These are phyloP conservation scores for Aradophagus sp. DNA, from an alignment of 1,140 invertebrate species.

Conservation along the genomic window DNA sequence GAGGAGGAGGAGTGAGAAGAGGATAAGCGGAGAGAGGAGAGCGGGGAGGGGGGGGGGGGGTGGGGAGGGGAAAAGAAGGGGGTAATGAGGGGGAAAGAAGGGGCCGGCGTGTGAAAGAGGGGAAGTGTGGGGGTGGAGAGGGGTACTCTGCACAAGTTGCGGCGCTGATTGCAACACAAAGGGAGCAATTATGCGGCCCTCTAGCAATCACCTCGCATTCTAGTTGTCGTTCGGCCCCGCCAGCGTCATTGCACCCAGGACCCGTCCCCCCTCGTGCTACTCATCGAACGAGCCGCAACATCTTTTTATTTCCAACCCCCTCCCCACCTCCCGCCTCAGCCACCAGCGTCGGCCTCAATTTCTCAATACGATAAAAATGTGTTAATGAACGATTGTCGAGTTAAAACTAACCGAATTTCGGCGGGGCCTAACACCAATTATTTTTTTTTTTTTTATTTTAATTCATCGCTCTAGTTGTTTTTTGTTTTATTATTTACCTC, in stretches of 20 bases:
- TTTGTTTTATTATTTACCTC: too few species aligned
- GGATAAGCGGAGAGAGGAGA: too few species aligned
- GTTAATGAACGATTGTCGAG: conserved; percentile 74
- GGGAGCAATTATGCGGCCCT: conserved; percentile 76
- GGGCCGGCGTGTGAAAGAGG: conserved; percentile 34
- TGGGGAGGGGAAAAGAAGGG: too few species aligned
- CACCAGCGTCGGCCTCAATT: conserved; percentile 58
- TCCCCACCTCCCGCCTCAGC: conserved; percentile 32
- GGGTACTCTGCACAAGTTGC: conserved; percentile 71
- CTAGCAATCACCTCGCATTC: conserved; percentile 76
- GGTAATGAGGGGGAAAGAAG: too few species aligned
- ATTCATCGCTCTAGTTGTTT: too few species aligned
- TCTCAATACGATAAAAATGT: conserved; percentile 65
- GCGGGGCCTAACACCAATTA: too few species aligned
- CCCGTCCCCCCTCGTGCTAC: conserved; percentile 33
- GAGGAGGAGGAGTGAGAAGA: too few species aligned
- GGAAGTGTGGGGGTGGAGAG: conserved; percentile 62
- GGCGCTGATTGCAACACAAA: conserved; percentile 76
- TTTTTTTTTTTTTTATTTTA: too few species aligned
- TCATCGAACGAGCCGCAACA: conserved; percentile 62
- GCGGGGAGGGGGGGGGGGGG: too few species aligned
- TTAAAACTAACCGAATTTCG: conserved; percentile 65
- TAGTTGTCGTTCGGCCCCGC: conserved; percentile 72
- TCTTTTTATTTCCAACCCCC: conserved; percentile 72
- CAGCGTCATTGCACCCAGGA: conserved; percentile 31